Conservation (phyloP, 2,888 invertebrate genomes). For the Dicyrtomina minuta region DNA sequence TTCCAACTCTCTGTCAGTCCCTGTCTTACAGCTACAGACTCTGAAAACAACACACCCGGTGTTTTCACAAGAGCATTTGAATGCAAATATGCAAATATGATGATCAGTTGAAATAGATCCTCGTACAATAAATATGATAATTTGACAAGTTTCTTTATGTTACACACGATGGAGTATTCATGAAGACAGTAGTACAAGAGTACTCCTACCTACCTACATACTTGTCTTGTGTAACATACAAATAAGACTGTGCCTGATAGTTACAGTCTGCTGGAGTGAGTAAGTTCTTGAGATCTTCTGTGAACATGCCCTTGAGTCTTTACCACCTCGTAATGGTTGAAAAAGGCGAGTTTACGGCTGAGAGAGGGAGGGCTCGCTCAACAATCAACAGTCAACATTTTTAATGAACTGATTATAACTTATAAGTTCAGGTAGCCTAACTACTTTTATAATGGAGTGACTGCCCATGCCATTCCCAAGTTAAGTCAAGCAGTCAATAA, state of each 20-base stretch:
- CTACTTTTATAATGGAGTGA: conserved; percentile 10
- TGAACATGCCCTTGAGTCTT: conserved; percentile 3
- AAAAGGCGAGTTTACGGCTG: background rate
- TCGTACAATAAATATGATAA: conserved; percentile 30
- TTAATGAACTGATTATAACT: conserved; percentile 7
- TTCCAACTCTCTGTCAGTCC: no score
- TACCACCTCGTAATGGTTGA: background rate
- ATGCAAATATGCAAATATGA: conserved; percentile 21
- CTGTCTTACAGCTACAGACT: no score
- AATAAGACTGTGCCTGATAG: no score
- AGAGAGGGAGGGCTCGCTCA: no score
- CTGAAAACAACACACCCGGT: no score
- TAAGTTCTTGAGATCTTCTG: background rate
- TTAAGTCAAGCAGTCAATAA: no score
- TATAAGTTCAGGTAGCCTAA: conserved; percentile 18
- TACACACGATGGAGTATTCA: background rate
- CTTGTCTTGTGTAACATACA: no score
- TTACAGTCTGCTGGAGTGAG: no score
- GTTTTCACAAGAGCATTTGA: background rate
- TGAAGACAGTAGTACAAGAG: conserved; percentile 11
- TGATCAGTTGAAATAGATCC: conserved; percentile 9
- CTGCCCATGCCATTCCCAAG: background rate
- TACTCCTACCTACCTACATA: background rate
- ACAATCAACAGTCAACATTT: background rate
- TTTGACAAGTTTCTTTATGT: conserved; percentile 21